Evolutionary conservation across 2,888 invertebrate genomes (phyloP).

Genomic region (Meghimatium bilineatum): DNA sequence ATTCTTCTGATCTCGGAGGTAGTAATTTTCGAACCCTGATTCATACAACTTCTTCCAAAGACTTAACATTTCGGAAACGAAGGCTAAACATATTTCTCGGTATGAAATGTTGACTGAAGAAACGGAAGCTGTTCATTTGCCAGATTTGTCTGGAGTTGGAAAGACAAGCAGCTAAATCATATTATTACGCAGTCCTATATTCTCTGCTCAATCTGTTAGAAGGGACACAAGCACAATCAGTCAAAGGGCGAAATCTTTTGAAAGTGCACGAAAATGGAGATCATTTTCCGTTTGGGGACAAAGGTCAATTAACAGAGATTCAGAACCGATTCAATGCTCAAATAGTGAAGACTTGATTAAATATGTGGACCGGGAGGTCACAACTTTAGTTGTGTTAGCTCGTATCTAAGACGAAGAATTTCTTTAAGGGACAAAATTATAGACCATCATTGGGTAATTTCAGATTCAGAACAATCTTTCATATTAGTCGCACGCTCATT

Average conservation of each 20-base stretch:
- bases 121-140: slow-evolving; percentile 32
- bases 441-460: too few species aligned
- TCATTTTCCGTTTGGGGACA: slow-evolving; percentile 16
- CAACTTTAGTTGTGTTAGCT: not conserved
- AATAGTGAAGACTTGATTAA: not conserved
- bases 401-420: not conserved
- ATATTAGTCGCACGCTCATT: too few species aligned
- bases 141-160: slow-evolving; percentile 4
- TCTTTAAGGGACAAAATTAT: too few species aligned
- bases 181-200: slow-evolving; percentile 2
- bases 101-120: not conserved
- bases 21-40: slow-evolving; percentile 17
- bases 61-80: not conserved
- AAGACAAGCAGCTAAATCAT: not conserved
- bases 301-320: slow-evolving; percentile 44
- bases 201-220: not conserved
- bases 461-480: too few species aligned
- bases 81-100: slow-evolving; percentile 10
- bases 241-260: slow-evolving; percentile 12
- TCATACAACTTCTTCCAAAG: not conserved
- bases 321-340: not conserved
- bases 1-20: slow-evolving; percentile 3
- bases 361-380: slow-evolving; percentile 4
- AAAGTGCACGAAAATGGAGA: not conserved
- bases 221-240: not conserved